Percentiles rank a stretch among this genome's conserved stretches.
These are phyloP conservation scores for Vultur gryphus DNA, from an alignment of 2,797 vertebrate genomes.

Conservation along the genomic window DNA sequence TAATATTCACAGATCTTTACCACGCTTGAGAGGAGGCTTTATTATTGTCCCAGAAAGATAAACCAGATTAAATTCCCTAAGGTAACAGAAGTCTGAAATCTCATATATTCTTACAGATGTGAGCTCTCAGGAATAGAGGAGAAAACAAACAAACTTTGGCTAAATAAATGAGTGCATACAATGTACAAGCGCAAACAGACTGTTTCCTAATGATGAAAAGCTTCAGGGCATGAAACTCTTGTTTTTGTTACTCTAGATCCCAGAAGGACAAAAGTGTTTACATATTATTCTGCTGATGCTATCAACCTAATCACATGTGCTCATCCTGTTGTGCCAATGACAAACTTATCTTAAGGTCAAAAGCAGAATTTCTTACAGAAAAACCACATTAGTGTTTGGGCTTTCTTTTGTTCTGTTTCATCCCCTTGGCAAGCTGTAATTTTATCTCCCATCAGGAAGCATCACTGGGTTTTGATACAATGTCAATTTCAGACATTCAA, in stretches of 20 bases:
- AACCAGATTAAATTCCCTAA: background rate
- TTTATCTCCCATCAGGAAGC: background rate
- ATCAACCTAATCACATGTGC: background rate
- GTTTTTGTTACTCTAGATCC: background rate
- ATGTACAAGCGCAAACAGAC: background rate
- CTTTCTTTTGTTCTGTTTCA: background rate
- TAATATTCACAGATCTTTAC: background rate
- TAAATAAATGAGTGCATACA: background rate
- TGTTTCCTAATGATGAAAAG: background rate
- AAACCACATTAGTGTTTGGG: background rate
- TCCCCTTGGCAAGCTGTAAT: background rate
- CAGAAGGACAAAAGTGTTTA: background rate
- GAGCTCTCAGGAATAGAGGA: background rate
- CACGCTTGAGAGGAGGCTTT: background rate
- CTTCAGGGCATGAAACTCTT: background rate
- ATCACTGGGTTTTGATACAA: background rate
- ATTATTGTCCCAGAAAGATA: background rate
- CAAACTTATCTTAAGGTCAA: background rate
- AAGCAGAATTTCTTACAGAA: background rate
- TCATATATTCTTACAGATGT: background rate
- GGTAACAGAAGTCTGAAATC: background rate
- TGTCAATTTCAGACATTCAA: background rate
- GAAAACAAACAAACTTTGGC: slow-evolving; percentile 2
- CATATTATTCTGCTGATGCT: background rate
- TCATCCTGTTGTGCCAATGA: background rate